Evolutionary conservation across 2,797 vertebrate species (phyloP).

Genomic region (Argentina silus): DNA sequence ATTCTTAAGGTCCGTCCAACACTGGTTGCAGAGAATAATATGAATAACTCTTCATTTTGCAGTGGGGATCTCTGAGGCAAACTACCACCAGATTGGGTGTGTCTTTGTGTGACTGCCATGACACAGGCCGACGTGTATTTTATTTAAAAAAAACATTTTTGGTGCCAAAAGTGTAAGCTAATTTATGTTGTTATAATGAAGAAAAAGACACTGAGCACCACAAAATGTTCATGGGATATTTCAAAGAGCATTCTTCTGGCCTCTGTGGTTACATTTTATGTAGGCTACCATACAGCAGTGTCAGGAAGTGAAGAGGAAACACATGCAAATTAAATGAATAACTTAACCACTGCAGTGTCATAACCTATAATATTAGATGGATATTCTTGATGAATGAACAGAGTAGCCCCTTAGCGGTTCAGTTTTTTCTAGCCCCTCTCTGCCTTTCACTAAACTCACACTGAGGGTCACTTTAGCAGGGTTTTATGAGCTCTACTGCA

Average conservation of each 20-base stretch:
- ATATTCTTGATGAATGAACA: slow-evolving; percentile 8
- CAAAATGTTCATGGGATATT: neutral
- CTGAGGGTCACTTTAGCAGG: slow-evolving; percentile 40
- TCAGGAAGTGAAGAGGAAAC: neutral
- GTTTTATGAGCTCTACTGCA: slow-evolving; percentile 52
- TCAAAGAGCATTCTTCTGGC: neutral
- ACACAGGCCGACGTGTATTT: too few species aligned
- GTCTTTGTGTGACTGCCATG: too few species aligned
- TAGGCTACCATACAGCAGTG: neutral
- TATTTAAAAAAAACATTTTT: too few species aligned
- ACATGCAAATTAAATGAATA: neutral
- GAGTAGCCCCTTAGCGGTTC: neutral
- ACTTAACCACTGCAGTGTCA: neutral
- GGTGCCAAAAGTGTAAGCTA: too few species aligned
- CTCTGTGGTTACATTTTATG: neutral
- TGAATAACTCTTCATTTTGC: too few species aligned
- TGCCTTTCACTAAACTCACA: slow-evolving; percentile 39
- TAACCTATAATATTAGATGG: neutral
- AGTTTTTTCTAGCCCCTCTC: slow-evolving; percentile 22
- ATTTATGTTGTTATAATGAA: too few species aligned
- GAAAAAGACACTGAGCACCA: too few species aligned
- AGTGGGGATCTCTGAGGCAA: too few species aligned
- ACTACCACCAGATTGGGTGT: too few species aligned
- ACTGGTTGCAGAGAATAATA: too few species aligned
- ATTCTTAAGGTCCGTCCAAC: too few species aligned